Conservation (phyloP, 2,888 invertebrate genomes). For the Peribatodes rhomboidaria region DNA sequence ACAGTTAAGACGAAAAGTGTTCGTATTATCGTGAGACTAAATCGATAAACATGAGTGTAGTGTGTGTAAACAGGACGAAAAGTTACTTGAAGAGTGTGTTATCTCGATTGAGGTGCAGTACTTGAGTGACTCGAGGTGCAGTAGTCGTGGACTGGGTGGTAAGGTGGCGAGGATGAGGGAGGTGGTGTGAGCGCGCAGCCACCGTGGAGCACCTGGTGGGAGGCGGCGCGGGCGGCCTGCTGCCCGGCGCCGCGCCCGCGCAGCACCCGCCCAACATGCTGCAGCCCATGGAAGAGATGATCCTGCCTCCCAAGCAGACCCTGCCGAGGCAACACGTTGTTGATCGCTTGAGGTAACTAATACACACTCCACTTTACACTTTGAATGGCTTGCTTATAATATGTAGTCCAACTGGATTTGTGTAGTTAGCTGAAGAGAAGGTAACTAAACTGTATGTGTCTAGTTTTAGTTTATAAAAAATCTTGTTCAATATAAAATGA, state of each 20-base stretch:
- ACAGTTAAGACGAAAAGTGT: constrained; percentile 27
- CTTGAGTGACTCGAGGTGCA: constrained; percentile 60
- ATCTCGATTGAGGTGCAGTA: constrained; percentile 74
- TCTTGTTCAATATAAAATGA: neutral
- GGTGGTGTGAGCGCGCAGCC: constrained; percentile 70
- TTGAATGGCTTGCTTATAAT: neutral
- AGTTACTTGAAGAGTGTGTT: constrained; percentile 71
- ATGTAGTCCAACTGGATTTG: constrained; percentile 1
- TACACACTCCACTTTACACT: neutral
- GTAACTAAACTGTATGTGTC: neutral
- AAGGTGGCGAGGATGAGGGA: constrained; percentile 66
- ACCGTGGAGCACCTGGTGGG: constrained; percentile 93
- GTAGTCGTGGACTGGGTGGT: constrained; percentile 27
- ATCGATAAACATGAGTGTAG: constrained; percentile 73
- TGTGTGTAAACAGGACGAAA: constrained; percentile 76
- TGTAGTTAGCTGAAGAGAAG: neutral
- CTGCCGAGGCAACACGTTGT: constrained; percentile 91
- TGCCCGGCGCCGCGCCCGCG: constrained; percentile 87
- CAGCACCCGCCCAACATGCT: constrained; percentile 88
- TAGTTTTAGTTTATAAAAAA: neutral
- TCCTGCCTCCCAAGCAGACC: constrained; percentile 89
- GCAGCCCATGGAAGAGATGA: constrained; percentile 89
- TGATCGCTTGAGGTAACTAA: constrained; percentile 89
- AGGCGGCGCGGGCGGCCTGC: constrained; percentile 89
- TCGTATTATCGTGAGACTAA: constrained; percentile 46